phyloP scores from a whole-genome alignment of 2,797 vertebrate genomes.

The Crotalus adamanteus region DNA sequence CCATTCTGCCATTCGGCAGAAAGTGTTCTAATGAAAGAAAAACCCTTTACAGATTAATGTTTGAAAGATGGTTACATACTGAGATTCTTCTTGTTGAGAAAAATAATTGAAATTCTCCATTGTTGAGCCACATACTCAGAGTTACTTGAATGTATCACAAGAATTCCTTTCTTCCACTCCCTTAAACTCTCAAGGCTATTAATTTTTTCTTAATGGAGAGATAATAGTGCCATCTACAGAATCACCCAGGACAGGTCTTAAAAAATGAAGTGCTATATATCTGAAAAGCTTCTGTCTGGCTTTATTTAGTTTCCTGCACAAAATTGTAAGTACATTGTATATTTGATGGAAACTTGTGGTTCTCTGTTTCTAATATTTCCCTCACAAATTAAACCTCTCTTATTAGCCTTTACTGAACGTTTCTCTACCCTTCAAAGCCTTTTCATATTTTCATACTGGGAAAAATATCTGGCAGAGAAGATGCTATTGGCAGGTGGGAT shows the following conservation, averaged over 20 bases:
- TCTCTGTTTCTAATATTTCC: background rate
- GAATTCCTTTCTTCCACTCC: background rate
- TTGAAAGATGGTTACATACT: background rate
- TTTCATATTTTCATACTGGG: conserved; percentile 37
- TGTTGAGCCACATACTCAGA: background rate
- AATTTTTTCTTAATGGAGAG: conserved; percentile 15
- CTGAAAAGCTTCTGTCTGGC: conserved; percentile 29
- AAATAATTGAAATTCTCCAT: background rate
- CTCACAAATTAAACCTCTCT: background rate
- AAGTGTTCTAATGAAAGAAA: background rate
- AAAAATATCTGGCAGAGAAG: conserved; percentile 59
- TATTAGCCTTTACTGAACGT: conserved; percentile 24
- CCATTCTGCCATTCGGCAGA: background rate
- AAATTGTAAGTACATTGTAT: background rate
- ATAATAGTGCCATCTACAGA: conserved; percentile 2
- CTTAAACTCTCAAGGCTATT: background rate
- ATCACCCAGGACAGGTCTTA: background rate
- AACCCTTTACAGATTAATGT: background rate
- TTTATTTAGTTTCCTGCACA: background rate
- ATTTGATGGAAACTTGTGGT: conserved; percentile 8
- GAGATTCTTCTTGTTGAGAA: background rate
- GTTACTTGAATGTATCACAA: background rate
- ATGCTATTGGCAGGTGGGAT: conserved; percentile 65
- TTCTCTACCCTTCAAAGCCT: conserved; percentile 33
- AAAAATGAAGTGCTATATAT: background rate